Evolutionary conservation across 2,113 vertebrate genomes (phyloP).

Genomic region (Urocynchramus pylzowi): DNA sequence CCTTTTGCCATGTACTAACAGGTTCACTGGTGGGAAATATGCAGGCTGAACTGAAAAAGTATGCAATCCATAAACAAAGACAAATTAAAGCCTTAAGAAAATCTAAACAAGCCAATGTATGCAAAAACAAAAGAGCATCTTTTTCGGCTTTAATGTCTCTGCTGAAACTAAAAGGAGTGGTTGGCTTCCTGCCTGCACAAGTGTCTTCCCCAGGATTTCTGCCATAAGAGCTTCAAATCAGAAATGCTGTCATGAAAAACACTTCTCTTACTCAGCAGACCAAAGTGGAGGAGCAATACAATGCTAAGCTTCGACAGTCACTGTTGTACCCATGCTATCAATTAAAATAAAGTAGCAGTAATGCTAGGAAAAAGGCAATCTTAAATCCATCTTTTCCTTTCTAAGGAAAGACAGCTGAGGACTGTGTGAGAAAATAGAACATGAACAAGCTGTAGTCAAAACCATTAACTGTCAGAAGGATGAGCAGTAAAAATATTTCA

Average conservation of each 20-base stretch:
- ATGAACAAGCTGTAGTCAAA: slow-evolving; percentile 9
- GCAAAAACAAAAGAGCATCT: background rate
- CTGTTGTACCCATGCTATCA: background rate
- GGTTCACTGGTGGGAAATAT: background rate
- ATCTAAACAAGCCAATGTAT: background rate
- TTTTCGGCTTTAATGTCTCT: background rate
- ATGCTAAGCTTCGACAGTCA: background rate
- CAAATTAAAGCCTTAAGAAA: background rate
- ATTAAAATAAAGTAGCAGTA: slow-evolving; percentile 21
- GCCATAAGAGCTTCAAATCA: background rate
- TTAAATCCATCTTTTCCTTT: background rate
- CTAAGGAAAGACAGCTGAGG: background rate
- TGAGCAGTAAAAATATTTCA: slow-evolving; percentile 5
- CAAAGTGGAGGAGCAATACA: background rate
- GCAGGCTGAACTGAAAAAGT: background rate
- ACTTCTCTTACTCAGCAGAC: slow-evolving; percentile 11
- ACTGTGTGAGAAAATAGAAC: background rate
- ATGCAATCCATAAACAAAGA: background rate
- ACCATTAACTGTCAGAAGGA: slow-evolving; percentile 10
- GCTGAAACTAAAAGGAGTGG: background rate
- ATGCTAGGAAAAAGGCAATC: background rate
- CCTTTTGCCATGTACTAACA: background rate
- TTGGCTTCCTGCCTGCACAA: background rate
- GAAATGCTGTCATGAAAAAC: background rate
- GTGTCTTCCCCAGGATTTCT: background rate